Evolutionary conservation across 1,140 invertebrate species (phyloP), one percentile per base, ranked within the genome.

Genomic region (Drosophila persimilis): DNA sequence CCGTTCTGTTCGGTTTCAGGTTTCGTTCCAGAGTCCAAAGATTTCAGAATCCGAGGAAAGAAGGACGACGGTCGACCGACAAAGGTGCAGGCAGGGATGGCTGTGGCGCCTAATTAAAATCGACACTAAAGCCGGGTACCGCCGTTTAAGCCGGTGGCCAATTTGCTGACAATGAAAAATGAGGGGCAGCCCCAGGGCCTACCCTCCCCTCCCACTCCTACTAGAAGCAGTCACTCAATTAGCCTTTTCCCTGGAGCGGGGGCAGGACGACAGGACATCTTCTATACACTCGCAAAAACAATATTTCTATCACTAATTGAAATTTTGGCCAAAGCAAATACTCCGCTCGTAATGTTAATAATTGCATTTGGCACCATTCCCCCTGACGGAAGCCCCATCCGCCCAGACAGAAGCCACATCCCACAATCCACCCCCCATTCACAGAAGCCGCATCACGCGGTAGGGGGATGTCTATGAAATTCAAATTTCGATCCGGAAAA

Each of bases 111-210:
- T 85, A 85, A 85, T 85, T 85, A 85, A 85, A 85, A 86, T 85
- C 80, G 73, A 80, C 81, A 80, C 73, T 55, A 86, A 86, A 77
- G 77, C 71, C 46, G 61, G 51, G 15, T 6, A 53, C 60, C 52
- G 61, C 52, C 58, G 64, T 48, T 79, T 80, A 84, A 84, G 72
- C 80, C 43, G 31, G 17, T 39, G 63, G 31, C 80, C 80, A 84
- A 84, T 69, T 70, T 73, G 73, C 81, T 77, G 77, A 86, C 80
- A 85, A 60, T 80, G 63, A 65, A 69, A 56, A 64, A 64, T 50
- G 54, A 70, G 47, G 45, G 20, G 29, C 17, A 0, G 13, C 39
- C 17, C 8, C 26, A 29, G 9, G 1, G 35, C 11, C 35, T 31
- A 9, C 31, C 31, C 31, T 2, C 31, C 31, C 35, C 35, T 11